These are phyloP conservation scores for Parazoanthus darwini DNA, from an alignment of 92 coral and sea anemone genomes.

Conservation along the genomic window DNA sequence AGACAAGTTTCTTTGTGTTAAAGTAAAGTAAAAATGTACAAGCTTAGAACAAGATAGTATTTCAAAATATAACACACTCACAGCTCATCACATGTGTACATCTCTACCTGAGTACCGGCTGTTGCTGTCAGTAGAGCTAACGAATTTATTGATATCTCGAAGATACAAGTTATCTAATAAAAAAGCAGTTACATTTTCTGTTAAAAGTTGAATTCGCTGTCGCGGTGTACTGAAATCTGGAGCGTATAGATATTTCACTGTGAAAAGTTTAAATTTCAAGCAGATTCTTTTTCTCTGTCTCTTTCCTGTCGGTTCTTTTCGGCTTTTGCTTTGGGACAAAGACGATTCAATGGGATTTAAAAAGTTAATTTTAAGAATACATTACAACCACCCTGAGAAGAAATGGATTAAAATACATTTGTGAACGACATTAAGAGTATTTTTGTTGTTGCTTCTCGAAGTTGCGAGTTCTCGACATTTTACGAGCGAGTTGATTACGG, in stretches of 20 bases:
- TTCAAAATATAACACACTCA: neutral
- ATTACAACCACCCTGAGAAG: neutral
- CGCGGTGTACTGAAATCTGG: neutral
- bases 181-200: neutral
- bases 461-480: neutral
- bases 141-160: neutral
- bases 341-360: neutral
- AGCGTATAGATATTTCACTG: neutral
- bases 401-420: neutral
- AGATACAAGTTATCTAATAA: conserved; percentile 4
- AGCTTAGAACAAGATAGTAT: neutral
- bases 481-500: conserved; percentile 12
- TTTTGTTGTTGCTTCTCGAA: neutral
- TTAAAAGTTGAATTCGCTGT: neutral
- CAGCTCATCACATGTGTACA: neutral
- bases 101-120: neutral
- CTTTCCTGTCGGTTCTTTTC: neutral
- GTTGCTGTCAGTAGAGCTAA: neutral
- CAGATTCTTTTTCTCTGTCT: neutral
- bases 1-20: conserved; percentile 17
- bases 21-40: conserved; percentile 7
- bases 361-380: neutral
- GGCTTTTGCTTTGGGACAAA: neutral
- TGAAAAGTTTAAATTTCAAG: neutral
- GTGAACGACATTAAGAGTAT: neutral